Base-by-base conservation (phyloP, 2,113 vertebrate genomes). In the Corythaixoides concolor region DNA sequence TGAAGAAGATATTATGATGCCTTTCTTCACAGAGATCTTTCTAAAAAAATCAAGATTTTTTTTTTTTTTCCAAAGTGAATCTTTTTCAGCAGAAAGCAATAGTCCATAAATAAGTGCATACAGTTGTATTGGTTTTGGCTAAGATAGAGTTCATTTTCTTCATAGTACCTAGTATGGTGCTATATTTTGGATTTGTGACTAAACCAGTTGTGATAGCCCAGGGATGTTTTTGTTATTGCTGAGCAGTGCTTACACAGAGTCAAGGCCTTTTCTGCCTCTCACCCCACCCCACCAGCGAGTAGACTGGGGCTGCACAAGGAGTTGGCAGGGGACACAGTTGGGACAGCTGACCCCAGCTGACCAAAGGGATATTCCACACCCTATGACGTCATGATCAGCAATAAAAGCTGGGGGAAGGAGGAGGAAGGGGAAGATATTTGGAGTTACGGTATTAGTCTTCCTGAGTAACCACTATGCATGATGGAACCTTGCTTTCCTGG, bases 201-300 rank as follows among this genome's bases (percentile, higher is more conserved):
- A 33, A 70, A 90, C 60, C 19, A 86, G 15, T 24, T 4, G 13
- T 35, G 60, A 39, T 58, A 67, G 49, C 1, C 15, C 18, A 33
- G 23, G 28, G 56, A 49, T 18, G 8, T 10, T 62, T 58, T 53
- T 0, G 4, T 55, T 70, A 53, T 0, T 77, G 41, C 26, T 78
- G 10, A 85, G 49, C 32, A 52, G 27, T 2, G 8, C 39, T 85
- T 27, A 19, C 20, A 69, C 20, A 50, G 30, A 4, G 4, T 2
- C 33, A 45, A 85, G 60, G 30, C 7, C 28, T 87, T 81, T 89
- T 28, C 73, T 85, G 17, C 15, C 66, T 0, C 1, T 72, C 27
- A 63, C 20, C 0, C n/a, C 43, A 59, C 6, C 26, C 13, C 43
- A 88, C 8, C 35, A 74, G 23, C 0, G 0, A 60, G 30, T 0